phyloP scores from a whole-genome alignment of 2,888 invertebrate genomes.

The Eupithecia exiguata region DNA sequence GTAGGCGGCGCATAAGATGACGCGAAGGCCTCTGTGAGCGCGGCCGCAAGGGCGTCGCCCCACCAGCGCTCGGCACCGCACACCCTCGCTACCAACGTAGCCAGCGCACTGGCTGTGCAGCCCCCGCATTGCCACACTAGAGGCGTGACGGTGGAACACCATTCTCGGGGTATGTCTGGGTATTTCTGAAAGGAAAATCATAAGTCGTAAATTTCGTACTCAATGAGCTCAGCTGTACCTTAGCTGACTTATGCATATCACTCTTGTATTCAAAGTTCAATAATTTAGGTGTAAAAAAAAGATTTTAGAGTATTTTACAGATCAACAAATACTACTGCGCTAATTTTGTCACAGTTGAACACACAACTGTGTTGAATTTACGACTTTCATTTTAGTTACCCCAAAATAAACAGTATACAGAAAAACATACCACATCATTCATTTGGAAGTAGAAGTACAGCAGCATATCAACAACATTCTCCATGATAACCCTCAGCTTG shows the following conservation, averaged over 20 bases:
- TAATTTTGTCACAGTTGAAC: background rate
- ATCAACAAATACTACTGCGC: background rate
- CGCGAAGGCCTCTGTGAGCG: conserved; percentile 90
- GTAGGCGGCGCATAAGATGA: conserved; percentile 90
- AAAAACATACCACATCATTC: conserved; percentile 68
- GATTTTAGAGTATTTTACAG: background rate
- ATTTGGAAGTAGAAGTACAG: conserved; percentile 86
- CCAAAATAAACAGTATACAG: background rate
- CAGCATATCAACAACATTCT: conserved; percentile 91
- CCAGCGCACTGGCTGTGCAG: conserved; percentile 90
- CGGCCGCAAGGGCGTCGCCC: conserved; percentile 94
- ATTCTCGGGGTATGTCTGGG: conserved; percentile 56
- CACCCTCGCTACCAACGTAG: conserved; percentile 90
- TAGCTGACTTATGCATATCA: background rate
- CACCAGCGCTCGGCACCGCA: conserved; percentile 92
- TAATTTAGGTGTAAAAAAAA: background rate
- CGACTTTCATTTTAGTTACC: background rate
- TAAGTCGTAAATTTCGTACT: background rate
- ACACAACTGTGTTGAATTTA: background rate
- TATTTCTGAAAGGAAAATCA: conserved; percentile 52
- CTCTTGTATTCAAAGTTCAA: background rate
- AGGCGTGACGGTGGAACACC: conserved; percentile 71
- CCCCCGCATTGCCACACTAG: conserved; percentile 90
- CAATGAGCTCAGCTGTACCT: background rate
- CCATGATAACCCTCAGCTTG: conserved; percentile 91